A percentile compares a stretch with the other conserved stretches of the same genome.
These are phyloP conservation scores for Folsomia candida DNA, from an alignment of 2,888 invertebrate genomes.

Conservation along the genomic window DNA sequence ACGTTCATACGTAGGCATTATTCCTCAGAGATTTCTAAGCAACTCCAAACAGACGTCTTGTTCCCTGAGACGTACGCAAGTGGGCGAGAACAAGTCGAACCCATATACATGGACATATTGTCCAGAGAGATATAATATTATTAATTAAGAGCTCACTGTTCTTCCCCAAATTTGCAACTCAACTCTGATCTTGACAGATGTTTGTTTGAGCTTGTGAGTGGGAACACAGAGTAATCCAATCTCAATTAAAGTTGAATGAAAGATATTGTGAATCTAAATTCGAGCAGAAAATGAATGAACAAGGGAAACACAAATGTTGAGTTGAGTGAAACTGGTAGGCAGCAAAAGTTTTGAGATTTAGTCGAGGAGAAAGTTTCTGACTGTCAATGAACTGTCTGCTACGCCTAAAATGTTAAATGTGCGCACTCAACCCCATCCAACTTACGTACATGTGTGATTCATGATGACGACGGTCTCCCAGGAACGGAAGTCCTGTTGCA, in stretches of 20 bases:
- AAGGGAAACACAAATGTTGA: neutral
- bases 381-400: neutral
- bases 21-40: too few relatives aligned
- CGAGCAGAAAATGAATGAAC: neutral
- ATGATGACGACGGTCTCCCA: too few relatives aligned
- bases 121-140: too few relatives aligned
- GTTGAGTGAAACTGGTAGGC: neutral
- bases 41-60: neutral
- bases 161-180: neutral
- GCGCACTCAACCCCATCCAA: neutral
- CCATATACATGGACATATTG: too few relatives aligned
- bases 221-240: neutral
- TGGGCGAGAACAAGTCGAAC: too few relatives aligned
- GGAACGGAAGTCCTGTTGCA: too few relatives aligned
- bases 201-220: neutral
- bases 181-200: slow-evolving; percentile 6
- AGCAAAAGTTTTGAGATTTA: slow-evolving; percentile 5
- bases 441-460: neutral
- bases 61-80: too few relatives aligned
- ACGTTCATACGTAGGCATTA: too few relatives aligned
- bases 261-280: neutral
- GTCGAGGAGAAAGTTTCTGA: neutral
- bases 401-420: neutral
- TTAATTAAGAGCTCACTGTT: neutral
- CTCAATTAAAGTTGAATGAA: neutral